A percentile compares a stretch with the other conserved stretches of the same genome.
Evolutionary conservation across 2,113 vertebrate species (phyloP).

Genomic region (Elanus axillaris): DNA sequence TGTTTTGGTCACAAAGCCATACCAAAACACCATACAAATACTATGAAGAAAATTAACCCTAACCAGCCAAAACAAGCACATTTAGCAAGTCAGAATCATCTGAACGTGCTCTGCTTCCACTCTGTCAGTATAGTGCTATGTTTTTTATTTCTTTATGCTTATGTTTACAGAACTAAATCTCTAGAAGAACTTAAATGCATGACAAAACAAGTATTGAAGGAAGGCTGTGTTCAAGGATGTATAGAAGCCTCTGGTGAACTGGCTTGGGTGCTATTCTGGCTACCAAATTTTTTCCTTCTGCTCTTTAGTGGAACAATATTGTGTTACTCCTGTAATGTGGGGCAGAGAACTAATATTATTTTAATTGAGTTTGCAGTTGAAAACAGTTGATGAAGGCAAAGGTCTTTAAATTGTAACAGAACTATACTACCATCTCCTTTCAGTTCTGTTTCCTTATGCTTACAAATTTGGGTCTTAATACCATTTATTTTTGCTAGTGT

Average conservation of each 20-base stretch:
- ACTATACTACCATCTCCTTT: neutral
- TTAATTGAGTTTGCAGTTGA: neutral
- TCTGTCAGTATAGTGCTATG: neutral
- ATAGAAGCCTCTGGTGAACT: neutral
- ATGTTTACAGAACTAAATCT: neutral
- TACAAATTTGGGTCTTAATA: neutral
- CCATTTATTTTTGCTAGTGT: neutral
- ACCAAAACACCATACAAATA: neutral
- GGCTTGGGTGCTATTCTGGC: neutral
- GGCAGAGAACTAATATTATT: neutral
- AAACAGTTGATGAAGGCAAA: neutral
- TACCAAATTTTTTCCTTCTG: neutral
- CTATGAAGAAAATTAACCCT: neutral
- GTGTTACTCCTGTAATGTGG: neutral
- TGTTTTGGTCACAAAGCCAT: neutral
- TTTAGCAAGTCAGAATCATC: neutral
- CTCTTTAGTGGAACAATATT: neutral
- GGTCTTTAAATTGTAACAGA: neutral
- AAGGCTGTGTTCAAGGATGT: neutral
- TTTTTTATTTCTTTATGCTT: neutral
- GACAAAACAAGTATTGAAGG: neutral
- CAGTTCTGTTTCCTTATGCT: neutral
- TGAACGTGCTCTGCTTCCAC: neutral
- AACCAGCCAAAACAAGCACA: rapidly evolving
- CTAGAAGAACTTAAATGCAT: neutral